Base-by-base conservation (phyloP, 2,113 vertebrate species). In the Cacatua alba region DNA sequence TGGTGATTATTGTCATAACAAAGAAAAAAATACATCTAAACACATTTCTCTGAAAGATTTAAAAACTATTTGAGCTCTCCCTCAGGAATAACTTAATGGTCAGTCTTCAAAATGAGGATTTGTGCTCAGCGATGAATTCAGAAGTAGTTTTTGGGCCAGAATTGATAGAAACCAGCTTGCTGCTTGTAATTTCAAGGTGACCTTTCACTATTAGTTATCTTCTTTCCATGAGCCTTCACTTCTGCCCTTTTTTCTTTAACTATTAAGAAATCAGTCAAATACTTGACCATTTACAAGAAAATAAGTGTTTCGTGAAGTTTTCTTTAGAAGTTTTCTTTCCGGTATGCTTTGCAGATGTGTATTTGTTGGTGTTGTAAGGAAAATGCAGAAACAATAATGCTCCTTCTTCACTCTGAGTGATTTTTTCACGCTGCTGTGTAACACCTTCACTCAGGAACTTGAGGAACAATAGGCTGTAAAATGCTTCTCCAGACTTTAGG, bases 101-200 rank as follows among this genome's bases (percentile, higher is more conserved):
- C 53, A 28, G 14, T 15, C 62, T 86, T 91, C 59, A 74, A 96
- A 95, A 80, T 70, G n/a, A 74, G 65, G 15, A 53, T 76, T 95
- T 83, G 49, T 81, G 37, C 24, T 95, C 79, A 53, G 29, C 64
- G 65, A 51, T 95, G 63, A 95, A 92, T 87, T 94, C 94, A 83
- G 86, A 94, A 97, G 72, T 94, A 83, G 90, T 60, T 88, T 91
- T 83, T 70, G 90, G 77, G 75, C 71, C 77, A 82, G 93, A 87
- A 92, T 93, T 83, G 85, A 51, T 94, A 88, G 72, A 85, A 89
- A 80, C 2, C 41, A 63, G 28, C 88, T 96, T 90, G 51, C 35
- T 94, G 59, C 63, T 90, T 87, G 43, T 89, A 81, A 90, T 92
- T 97, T 95, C 79, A 44, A 57, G 53, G 75, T 92, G 86, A 90